phyloP scores from a whole-genome alignment of 35 echinoderm and acorn worm genomes.

The Ophiothrix spiculata region DNA sequence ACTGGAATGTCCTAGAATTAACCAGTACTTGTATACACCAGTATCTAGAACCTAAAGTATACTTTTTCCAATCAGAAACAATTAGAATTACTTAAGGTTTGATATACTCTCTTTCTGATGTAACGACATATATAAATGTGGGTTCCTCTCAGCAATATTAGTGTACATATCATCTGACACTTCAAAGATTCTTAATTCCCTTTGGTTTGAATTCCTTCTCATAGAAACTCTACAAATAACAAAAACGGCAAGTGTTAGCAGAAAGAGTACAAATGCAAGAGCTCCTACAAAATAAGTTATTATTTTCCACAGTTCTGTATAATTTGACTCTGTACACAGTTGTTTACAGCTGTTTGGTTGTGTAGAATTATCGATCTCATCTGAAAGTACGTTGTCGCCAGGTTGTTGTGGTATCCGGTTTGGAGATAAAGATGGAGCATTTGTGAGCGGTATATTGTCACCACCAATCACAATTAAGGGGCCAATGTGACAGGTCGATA shows the following conservation, averaged over 20 bases:
- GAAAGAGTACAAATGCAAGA: not conserved
- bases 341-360: not conserved
- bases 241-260: not conserved
- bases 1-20: no score
- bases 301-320: not conserved
- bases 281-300: not conserved
- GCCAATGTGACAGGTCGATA: not conserved
- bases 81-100: no score
- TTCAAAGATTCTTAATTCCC: not conserved
- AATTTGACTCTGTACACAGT: not conserved
- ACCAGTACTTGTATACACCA: no score
- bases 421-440: not conserved
- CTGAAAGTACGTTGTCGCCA: not conserved
- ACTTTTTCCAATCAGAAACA: no score
- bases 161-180: not conserved
- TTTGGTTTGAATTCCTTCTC: not conserved
- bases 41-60: no score
- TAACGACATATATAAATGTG: slow-evolving; percentile 1
- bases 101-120: no score
- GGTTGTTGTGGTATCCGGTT: not conserved
- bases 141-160: not conserved
- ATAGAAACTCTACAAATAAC: not conserved
- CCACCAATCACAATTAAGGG: not conserved
- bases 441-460: not conserved
- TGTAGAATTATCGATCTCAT: not conserved